phyloP scores from a whole-genome alignment of 2,888 invertebrate species.

The Poecilobothrus nobilitatus region DNA sequence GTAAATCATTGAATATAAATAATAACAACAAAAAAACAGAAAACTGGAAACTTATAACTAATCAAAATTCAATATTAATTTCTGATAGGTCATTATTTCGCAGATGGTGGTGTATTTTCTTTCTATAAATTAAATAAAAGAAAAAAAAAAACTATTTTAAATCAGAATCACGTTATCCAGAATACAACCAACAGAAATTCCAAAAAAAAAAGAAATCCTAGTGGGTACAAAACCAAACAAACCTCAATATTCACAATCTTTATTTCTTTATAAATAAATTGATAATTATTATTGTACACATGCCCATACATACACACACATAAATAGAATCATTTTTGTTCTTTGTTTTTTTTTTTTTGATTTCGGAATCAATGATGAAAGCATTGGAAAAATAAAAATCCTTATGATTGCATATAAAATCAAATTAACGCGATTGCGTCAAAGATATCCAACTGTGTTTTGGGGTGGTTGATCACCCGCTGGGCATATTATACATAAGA shows the following conservation, averaged over 20 bases:
- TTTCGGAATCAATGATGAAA: background rate
- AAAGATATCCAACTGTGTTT: constrained; percentile 30
- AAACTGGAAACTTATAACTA: background rate
- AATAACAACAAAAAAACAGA: background rate
- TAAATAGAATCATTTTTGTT: background rate
- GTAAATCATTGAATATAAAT: no score
- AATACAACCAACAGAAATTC: background rate
- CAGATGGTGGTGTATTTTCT: constrained; percentile 1
- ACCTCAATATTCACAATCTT: background rate
- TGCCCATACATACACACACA: background rate
- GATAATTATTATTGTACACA: background rate
- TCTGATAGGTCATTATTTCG: background rate
- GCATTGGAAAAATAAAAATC: background rate
- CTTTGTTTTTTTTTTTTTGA: background rate
- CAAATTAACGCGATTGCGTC: constrained; percentile 8
- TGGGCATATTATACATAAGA: constrained; percentile 29
- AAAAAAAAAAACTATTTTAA: background rate
- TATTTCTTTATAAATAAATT: no score
- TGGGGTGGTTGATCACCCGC: constrained; percentile 38
- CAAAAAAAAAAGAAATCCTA: background rate
- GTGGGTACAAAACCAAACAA: background rate
- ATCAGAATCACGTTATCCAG: background rate
- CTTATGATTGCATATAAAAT: constrained; percentile 6
- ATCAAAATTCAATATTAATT: constrained; percentile 3
- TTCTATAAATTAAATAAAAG: background rate